Conservation (phyloP, 2,797 vertebrate species). For the Discoglossus pictus region DNA sequence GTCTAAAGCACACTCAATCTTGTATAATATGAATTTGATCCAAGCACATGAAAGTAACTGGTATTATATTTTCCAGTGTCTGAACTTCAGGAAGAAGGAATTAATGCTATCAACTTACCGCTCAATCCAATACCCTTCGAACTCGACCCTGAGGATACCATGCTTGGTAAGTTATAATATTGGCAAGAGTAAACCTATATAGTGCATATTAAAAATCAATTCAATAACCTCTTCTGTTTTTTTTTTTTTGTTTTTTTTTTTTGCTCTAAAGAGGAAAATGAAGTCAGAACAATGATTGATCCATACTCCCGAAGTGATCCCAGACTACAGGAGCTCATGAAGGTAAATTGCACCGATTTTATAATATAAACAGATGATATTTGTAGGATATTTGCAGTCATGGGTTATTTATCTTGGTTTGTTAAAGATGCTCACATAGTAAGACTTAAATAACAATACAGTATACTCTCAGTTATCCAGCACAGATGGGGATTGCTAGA, state of each 20-base stretch:
- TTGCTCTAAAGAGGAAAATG: slow-evolving; percentile 88
- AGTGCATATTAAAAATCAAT: neutral
- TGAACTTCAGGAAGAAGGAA: slow-evolving; percentile 97
- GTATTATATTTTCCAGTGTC: slow-evolving; percentile 78
- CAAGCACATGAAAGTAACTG: neutral
- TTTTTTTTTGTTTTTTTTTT: slow-evolving; percentile 41
- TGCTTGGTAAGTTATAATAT: slow-evolving; percentile 87
- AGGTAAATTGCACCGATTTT: slow-evolving; percentile 69
- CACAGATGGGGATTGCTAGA: too few species aligned
- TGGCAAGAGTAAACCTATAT: neutral
- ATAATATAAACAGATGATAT: neutral
- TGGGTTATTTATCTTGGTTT: too few species aligned
- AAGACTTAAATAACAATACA: too few species aligned
- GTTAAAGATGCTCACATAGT: too few species aligned
- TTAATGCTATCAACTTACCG: slow-evolving; percentile 98
- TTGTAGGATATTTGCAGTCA: too few species aligned
- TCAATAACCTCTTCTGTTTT: slow-evolving; percentile 43
- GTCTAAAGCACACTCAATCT: too few species aligned
- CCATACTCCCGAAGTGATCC: slow-evolving; percentile 91
- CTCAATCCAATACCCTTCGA: slow-evolving; percentile 95
- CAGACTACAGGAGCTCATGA: slow-evolving; percentile 93
- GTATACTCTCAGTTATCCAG: too few species aligned
- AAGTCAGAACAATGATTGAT: slow-evolving; percentile 96
- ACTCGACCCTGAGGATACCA: slow-evolving; percentile 96
- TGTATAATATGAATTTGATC: too few species aligned